Percentiles rank a stretch among this genome's conserved stretches.
Conservation (phyloP, 2,888 invertebrate genomes). For the Cheiracanthium punctorium region DNA sequence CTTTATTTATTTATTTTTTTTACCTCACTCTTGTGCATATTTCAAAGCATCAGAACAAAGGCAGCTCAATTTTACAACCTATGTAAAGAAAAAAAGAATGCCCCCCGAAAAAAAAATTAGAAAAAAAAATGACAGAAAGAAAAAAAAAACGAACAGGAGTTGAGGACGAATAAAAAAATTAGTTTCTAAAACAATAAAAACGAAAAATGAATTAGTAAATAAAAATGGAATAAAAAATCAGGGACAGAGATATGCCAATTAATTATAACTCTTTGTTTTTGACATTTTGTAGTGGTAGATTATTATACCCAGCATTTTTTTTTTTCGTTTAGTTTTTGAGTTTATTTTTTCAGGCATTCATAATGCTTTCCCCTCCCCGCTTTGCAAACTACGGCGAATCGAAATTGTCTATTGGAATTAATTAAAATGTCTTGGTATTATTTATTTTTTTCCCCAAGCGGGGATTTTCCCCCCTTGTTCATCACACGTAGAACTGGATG, state of each 20-base stretch:
- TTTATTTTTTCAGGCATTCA: slow-evolving; percentile 21
- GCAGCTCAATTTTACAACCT: slow-evolving; percentile 7
- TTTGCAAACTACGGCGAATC: slow-evolving; percentile 52
- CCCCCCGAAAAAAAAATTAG: neutral
- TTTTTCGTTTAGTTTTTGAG: slow-evolving; percentile 12
- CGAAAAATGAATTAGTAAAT: slow-evolving; percentile 13
- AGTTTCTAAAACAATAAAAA: slow-evolving; percentile 7
- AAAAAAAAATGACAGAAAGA: neutral
- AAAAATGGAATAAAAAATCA: slow-evolving; percentile 48
- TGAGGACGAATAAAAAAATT: slow-evolving; percentile 4
- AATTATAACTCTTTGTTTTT: slow-evolving; percentile 67
- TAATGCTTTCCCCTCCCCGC: slow-evolving; percentile 43
- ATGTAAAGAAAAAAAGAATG: slow-evolving; percentile 8
- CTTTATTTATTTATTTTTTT: neutral
- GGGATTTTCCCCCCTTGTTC: slow-evolving; percentile 29
- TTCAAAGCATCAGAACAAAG: slow-evolving; percentile 19
- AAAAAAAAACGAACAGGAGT: neutral
- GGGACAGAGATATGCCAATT: slow-evolving; percentile 67
- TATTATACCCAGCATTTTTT: slow-evolving; percentile 50
- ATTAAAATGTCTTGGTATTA: slow-evolving; percentile 66
- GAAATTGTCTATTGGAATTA: slow-evolving; percentile 68
- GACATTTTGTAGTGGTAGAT: slow-evolving; percentile 60
- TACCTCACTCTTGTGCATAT: neutral
- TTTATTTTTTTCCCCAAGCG: slow-evolving; percentile 32
- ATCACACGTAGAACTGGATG: slow-evolving; percentile 30